phyloP scores from a whole-genome alignment of 2,797 vertebrate genomes.

The Echiichthys vipera region DNA sequence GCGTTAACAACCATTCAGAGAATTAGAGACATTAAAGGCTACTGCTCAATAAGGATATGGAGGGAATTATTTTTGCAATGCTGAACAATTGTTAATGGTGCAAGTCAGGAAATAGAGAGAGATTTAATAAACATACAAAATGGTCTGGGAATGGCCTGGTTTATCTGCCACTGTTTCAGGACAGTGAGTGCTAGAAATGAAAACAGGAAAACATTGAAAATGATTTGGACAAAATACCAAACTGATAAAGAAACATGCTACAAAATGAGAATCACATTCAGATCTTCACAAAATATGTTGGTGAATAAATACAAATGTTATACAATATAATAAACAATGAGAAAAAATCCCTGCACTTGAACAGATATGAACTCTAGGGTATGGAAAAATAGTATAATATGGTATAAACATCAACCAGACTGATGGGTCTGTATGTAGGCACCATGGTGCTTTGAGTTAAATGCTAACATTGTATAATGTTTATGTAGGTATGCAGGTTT shows the following conservation, averaged over 20 bases:
- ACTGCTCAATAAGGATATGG: conserved; percentile 73
- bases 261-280: neutral
- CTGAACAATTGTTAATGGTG: conserved; percentile 75
- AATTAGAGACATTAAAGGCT: conserved; percentile 74
- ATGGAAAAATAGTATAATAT: no score
- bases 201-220: conserved; percentile 24
- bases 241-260: conserved; percentile 19
- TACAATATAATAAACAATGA: neutral
- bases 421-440: neutral
- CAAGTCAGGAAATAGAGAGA: conserved; percentile 50
- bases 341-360: neutral
- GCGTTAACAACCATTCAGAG: conserved; percentile 76
- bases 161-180: conserved; percentile 38
- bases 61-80: conserved; percentile 72
- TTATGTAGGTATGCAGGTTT: neutral
- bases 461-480: neutral
- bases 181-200: conserved; percentile 26
- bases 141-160: conserved; percentile 39
- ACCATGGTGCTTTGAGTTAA: neutral
- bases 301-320: neutral
- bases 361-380: neutral
- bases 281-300: conserved; percentile 4
- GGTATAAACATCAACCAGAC: neutral
- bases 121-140: conserved; percentile 64
- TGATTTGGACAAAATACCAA: conserved; percentile 23